These are phyloP conservation scores for Mirza zaza DNA, from an alignment of 2,113 vertebrate species.

Conservation along the genomic window DNA sequence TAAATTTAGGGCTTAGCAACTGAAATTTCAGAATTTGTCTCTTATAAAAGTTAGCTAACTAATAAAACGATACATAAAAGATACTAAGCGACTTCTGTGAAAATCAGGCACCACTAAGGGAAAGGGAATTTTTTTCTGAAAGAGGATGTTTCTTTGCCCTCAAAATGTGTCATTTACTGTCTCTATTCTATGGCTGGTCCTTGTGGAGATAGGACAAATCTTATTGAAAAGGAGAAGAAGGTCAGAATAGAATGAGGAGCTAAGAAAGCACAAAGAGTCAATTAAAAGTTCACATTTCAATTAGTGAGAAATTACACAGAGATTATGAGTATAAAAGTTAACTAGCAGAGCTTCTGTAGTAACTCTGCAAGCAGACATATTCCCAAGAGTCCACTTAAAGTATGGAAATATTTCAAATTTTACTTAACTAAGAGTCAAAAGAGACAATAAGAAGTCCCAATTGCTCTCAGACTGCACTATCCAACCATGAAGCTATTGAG, in stretches of 20 bases:
- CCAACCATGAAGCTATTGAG: background rate
- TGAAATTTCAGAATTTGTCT: background rate
- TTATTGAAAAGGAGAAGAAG: background rate
- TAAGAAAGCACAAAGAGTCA: background rate
- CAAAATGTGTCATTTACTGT: background rate
- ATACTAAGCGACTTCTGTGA: background rate
- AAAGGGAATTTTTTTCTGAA: background rate
- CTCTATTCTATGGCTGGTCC: background rate
- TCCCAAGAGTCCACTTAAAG: background rate
- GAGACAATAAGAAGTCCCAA: background rate
- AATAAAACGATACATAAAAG: background rate
- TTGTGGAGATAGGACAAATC: background rate
- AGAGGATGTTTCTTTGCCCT: background rate
- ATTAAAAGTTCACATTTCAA: slow-evolving; percentile 29
- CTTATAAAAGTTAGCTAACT: background rate
- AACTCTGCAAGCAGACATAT: background rate
- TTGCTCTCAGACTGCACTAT: background rate
- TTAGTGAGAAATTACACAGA: background rate
- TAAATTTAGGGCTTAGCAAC: background rate
- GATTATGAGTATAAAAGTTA: slow-evolving; percentile 8
- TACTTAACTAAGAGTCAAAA: slow-evolving; percentile 46
- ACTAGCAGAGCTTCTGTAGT: background rate
- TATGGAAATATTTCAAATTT: slow-evolving; percentile 30
- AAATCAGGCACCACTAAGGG: background rate
- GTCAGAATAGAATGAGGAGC: background rate